Base-by-base conservation (phyloP, 2,888 invertebrate genomes). In the Allacma fusca region DNA sequence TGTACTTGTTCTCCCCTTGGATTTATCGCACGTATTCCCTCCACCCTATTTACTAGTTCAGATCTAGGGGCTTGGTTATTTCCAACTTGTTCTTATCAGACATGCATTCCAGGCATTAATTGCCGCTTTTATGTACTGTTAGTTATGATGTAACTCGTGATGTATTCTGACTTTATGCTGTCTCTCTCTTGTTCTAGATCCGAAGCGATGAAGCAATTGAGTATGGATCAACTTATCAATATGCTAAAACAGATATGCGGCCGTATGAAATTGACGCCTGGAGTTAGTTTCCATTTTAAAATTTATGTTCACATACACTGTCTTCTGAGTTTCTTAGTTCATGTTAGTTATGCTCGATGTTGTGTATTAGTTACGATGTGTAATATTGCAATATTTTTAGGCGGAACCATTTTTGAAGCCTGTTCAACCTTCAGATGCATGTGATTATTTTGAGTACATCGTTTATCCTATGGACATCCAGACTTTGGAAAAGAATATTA, bases 391-490 rank as follows among this genome's bases (percentile, higher is more conserved):
- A 21, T 24, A 24, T 75, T 75, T 80, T 68, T 62, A 94, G 94
- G 91, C 92, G 81, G 92, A 93, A 82, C 92, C 94, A 4, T 95
- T 96, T 87, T 88, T 91, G 85, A 89, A 91, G 79, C 91, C 94
- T 0, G 95, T 95, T 5, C 92, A 93, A 86, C 88, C 90, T 2
- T 85, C 87, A 0, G 89, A 90, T 71, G 92, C 93, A 84, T 92
- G 93, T 0, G 91, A 92, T 82, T 96, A 96, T 86, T 89, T 90
- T 81, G 93, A 93, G 84, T 94, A 92, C 85, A 91, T 97, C 62
- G 91, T 94, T 1, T 92, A 94, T 85, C 96, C 97, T 0, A 95
- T 97, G 91, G 94, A 95, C 85, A 89, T 97, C 62, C 88, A 89
- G 21, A 89, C 90, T 19, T 88, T 98, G 85, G 92, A 93, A 85